A percentile compares a stretch with the other conserved stretches of the same genome.
These are phyloP conservation scores for Serrognathus titanus DNA, from an alignment of 2,888 invertebrate genomes.

Conservation along the genomic window DNA sequence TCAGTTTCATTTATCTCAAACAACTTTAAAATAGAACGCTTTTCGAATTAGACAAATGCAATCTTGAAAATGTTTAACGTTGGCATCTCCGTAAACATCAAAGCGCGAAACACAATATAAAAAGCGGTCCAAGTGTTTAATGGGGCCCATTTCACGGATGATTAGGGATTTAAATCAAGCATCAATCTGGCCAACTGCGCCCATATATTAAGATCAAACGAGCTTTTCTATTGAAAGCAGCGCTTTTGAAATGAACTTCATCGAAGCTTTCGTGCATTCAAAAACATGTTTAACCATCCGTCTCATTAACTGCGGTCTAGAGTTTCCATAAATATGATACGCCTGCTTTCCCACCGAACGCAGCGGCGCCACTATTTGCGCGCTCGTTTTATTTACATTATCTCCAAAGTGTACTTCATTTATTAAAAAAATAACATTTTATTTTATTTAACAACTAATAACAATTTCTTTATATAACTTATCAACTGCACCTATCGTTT, in stretches of 20 bases:
- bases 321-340: constrained; percentile 41
- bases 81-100: not conserved
- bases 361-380: not conserved
- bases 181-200: constrained; percentile 35
- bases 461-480: too few species aligned
- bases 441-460: too few species aligned
- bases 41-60: too few species aligned
- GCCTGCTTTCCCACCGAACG: constrained; percentile 16
- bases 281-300: constrained; percentile 41
- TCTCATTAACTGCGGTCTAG: constrained; percentile 40
- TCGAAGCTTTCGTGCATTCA: constrained; percentile 41
- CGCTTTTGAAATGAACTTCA: constrained; percentile 40
- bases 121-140: constrained; percentile 26
- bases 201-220: constrained; percentile 49
- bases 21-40: too few species aligned
- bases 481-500: too few species aligned
- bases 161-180: constrained; percentile 27
- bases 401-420: too few species aligned
- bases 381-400: too few species aligned
- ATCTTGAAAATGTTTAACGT: too few species aligned
- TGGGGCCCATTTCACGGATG: constrained; percentile 36
- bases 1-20: not conserved
- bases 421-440: too few species aligned
- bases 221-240: constrained; percentile 40
- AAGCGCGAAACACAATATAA: constrained; percentile 26